Evolutionary conservation across 1,140 invertebrate species (phyloP).

Genomic region (Macrotrachela quadricornifera): DNA sequence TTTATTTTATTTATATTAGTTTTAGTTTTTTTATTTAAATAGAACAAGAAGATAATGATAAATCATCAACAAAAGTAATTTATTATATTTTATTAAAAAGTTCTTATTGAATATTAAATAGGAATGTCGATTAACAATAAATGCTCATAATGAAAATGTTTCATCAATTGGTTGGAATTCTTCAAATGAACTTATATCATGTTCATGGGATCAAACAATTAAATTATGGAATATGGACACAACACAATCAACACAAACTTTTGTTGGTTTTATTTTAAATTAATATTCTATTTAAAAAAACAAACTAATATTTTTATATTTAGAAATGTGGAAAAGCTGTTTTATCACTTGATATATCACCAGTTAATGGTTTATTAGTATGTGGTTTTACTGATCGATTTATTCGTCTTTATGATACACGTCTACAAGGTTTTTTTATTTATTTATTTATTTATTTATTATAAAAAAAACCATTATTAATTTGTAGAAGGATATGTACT

Average conservation of each 20-base stretch:
- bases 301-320: no score
- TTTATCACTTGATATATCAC: not conserved
- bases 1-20: no score
- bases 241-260: slow-evolving; percentile 20
- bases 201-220: slow-evolving; percentile 82
- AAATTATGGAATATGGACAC: slow-evolving; percentile 76
- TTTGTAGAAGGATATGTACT: no score
- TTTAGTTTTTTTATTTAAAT: not conserved
- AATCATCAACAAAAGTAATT: not conserved
- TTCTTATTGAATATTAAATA: not conserved
- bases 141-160: slow-evolving; percentile 73
- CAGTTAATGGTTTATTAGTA: not conserved
- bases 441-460: no score
- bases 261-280: slow-evolving; percentile 13
- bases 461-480: no score
- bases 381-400: slow-evolving; percentile 1
- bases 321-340: not conserved
- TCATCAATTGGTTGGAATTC: slow-evolving; percentile 62
- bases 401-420: slow-evolving; percentile 8
- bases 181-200: slow-evolving; percentile 45
- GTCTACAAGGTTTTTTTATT: not conserved
- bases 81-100: not conserved
- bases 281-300: slow-evolving; percentile 2
- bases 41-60: slow-evolving; percentile 11
- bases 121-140: slow-evolving; percentile 43